A percentile compares a stretch with the other conserved stretches of the same genome.
Evolutionary conservation across 2,888 invertebrate species (phyloP).

Genomic region (Tetheella fluctuosa): DNA sequence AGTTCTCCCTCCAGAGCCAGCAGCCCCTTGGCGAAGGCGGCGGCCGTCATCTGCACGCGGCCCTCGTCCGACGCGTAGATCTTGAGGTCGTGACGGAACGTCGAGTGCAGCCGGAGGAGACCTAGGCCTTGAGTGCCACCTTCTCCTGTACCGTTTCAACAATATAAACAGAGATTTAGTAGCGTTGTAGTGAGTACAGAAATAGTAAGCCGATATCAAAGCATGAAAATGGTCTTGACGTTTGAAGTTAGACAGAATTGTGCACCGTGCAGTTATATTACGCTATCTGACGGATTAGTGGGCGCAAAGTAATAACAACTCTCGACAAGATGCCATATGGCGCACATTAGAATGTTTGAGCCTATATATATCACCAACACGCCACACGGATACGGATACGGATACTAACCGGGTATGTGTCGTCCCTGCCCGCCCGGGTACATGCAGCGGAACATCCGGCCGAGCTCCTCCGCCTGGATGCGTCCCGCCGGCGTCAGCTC

Average conservation of each 20-base stretch:
- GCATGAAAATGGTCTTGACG: no score
- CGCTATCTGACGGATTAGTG: no score
- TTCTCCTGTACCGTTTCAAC: conserved; percentile 85
- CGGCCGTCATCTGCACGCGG: conserved; percentile 99
- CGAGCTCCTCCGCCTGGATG: conserved; percentile 98
- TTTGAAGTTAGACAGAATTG: no score
- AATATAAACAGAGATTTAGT: background rate
- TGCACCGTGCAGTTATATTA: no score
- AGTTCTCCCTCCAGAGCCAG: conserved; percentile 98
- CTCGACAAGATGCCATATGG: no score
- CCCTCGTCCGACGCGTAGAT: conserved; percentile 99
- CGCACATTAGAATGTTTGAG: no score
- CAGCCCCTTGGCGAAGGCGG: conserved; percentile 99
- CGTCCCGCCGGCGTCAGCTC: conserved; percentile 99
- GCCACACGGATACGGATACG: no score
- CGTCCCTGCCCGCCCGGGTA: conserved; percentile 99
- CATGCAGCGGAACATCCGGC: conserved; percentile 99
- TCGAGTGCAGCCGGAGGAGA: conserved; percentile 96
- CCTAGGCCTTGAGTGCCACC: conserved; percentile 97
- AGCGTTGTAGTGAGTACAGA: no score
- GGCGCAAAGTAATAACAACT: no score
- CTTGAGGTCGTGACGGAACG: conserved; percentile 99
- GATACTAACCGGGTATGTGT: conserved; percentile 89
- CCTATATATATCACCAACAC: no score
- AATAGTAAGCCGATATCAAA: no score